Base-by-base conservation (phyloP, 2,888 invertebrate genomes). In the Capitulum mitella region DNA sequence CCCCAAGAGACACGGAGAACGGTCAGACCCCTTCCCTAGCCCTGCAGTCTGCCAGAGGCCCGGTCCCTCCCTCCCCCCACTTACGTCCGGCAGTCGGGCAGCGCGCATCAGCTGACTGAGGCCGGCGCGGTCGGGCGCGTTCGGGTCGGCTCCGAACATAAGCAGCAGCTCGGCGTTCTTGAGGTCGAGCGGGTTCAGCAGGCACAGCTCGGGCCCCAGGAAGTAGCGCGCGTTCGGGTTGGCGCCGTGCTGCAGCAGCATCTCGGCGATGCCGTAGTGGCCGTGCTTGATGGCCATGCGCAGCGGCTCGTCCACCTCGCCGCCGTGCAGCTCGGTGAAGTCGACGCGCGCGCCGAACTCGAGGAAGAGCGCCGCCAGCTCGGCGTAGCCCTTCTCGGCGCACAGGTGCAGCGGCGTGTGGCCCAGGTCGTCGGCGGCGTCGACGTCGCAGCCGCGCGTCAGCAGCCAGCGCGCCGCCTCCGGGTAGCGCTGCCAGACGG, bases 21-120 rank as follows among this genome's bases (percentile, higher is more conserved):
- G n/a, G n/a, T n/a, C 43, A 43, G 43, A 43, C 43, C 43, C 43
- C 43, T 43, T 43, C 5, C 12, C 43, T 12, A 43, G 43, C 43
- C 43, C 43, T 43, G 6, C 43, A 43, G 43, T 12, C 43, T 8
- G 43, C 43, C 43, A 12, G 6, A 12, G 6, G 43, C 43, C 43
- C 43, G 43, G 12, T 12, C 26, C 51, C 22, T 29, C 34, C 22
- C 12, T 37, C 26, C 54, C 34, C 6, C 29, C 40, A 81, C 85
- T 84, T 85, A 92, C 92, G 87, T 92, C 91, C 32, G 90, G 90
- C 84, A 92, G 90, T 78, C 94, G 86, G 29, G 93, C 93, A 14
- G 95, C 94, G 85, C 94, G 94, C 96, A 97, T 97, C 37, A 97
- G 87, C 0, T 95, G 94, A 0, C 95, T 95, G 29, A 96, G 87